These are phyloP conservation scores for Caiman crocodilus DNA, from an alignment of 2,797 vertebrate species.

Conservation along the genomic window DNA sequence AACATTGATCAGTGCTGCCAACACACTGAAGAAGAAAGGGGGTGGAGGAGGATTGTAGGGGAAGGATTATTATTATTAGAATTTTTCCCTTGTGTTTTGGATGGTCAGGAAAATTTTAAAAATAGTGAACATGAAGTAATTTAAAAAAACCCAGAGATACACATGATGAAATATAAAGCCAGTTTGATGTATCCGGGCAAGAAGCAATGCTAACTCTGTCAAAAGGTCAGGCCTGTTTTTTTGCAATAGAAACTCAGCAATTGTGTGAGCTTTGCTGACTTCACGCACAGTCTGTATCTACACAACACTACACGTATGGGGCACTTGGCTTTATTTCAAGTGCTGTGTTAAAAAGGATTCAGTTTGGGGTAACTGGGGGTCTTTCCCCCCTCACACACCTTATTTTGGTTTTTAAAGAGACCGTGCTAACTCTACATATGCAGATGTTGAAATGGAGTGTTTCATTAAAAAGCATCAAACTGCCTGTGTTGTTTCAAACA, in stretches of 20 bases:
- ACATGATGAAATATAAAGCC: not conserved
- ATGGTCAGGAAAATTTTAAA: conserved; percentile 46
- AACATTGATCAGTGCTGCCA: conserved; percentile 74
- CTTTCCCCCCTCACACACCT: not conserved
- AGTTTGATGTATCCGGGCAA: conserved; percentile 5
- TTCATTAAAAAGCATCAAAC: not conserved
- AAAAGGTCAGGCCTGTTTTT: conserved; percentile 51
- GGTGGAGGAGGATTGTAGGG: not conserved
- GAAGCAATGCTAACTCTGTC: conserved; percentile 47
- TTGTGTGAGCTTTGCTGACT: conserved; percentile 64
- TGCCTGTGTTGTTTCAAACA: conserved; percentile 7
- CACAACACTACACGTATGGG: conserved; percentile 31
- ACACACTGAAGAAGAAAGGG: conserved; percentile 31
- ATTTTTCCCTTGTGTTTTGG: conserved; percentile 64
- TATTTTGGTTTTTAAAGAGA: conserved; percentile 4
- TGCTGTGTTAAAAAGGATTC: conserved; percentile 19
- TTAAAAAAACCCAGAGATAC: not conserved
- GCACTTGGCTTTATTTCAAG: conserved; percentile 69
- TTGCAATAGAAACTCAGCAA: conserved; percentile 25
- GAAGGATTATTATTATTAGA: conserved; percentile 53
- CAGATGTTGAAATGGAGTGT: not conserved
- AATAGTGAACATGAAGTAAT: not conserved
- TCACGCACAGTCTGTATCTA: conserved; percentile 18
- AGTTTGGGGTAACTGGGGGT: not conserved
- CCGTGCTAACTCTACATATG: not conserved